Evolutionary conservation across 2,888 invertebrate species (phyloP).

Genomic region (Andrena bucephala): DNA sequence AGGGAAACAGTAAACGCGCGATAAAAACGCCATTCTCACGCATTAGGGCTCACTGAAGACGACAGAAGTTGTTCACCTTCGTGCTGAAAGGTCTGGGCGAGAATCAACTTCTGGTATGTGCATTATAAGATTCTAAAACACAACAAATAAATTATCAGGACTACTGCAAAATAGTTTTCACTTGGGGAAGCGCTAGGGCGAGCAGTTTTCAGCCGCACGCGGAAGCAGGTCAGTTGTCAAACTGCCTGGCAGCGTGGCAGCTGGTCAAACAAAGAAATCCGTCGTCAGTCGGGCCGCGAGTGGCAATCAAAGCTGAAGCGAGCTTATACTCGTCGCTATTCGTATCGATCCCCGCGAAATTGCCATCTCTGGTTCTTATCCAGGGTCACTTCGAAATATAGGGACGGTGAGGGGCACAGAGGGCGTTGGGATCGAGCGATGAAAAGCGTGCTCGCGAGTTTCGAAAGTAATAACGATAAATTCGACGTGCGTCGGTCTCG

Average conservation of each 20-base stretch:
- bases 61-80: background rate
- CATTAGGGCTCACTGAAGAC: background rate
- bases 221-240: background rate
- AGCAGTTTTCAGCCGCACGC: background rate
- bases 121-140: too few species aligned
- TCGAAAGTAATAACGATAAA: constrained; percentile 43
- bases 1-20: constrained; percentile 26
- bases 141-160: too few species aligned
- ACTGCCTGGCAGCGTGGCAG: background rate
- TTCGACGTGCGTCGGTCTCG: constrained; percentile 17
- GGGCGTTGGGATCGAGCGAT: background rate
- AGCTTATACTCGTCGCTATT: constrained; percentile 1
- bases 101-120: background rate
- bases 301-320: constrained; percentile 23
- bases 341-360: background rate
- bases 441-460: background rate
- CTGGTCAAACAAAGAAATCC: constrained; percentile 23
- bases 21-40: constrained; percentile 34
- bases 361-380: constrained; percentile 1
- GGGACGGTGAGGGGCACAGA: too few species aligned
- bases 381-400: background rate
- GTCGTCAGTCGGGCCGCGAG: constrained; percentile 1
- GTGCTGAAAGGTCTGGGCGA: background rate
- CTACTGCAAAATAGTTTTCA: background rate
- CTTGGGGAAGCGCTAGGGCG: background rate